A percentile compares a stretch with the other conserved stretches of the same genome.
phyloP scores from a whole-genome alignment of 2,113 vertebrate species.

The Chamaetylas fuelleborni region DNA sequence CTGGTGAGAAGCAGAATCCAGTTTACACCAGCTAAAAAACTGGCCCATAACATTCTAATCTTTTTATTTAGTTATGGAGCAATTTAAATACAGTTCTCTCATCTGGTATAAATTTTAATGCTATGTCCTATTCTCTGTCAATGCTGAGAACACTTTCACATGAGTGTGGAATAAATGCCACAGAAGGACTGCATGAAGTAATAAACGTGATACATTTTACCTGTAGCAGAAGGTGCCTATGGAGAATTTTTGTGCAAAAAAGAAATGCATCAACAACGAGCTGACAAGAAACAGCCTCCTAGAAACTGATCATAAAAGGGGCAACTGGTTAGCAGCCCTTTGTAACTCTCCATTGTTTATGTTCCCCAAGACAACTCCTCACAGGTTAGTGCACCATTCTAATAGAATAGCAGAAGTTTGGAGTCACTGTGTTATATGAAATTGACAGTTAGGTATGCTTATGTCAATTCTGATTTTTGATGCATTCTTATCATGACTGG shows the following conservation, averaged over 20 bases:
- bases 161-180: background rate
- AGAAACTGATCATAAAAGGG: conserved; percentile 6
- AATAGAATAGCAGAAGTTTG: background rate
- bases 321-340: background rate
- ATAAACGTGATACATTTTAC: conserved; percentile 19
- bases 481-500: background rate
- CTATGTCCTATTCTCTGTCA: background rate
- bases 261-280: background rate
- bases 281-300: background rate
- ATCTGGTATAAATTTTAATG: background rate
- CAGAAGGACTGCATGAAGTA: background rate
- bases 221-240: background rate
- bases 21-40: background rate
- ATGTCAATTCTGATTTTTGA: background rate
- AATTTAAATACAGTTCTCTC: background rate
- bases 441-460: background rate
- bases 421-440: background rate
- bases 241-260: background rate
- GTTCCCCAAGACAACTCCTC: background rate
- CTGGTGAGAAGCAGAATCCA: background rate
- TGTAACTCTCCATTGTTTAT: background rate
- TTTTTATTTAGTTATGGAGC: background rate
- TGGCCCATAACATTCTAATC: background rate
- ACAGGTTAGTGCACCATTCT: background rate
- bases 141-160: background rate